Conservation (phyloP, 37 sponge, comb jelly and placozoan species). For the Haliclona indistincta region DNA sequence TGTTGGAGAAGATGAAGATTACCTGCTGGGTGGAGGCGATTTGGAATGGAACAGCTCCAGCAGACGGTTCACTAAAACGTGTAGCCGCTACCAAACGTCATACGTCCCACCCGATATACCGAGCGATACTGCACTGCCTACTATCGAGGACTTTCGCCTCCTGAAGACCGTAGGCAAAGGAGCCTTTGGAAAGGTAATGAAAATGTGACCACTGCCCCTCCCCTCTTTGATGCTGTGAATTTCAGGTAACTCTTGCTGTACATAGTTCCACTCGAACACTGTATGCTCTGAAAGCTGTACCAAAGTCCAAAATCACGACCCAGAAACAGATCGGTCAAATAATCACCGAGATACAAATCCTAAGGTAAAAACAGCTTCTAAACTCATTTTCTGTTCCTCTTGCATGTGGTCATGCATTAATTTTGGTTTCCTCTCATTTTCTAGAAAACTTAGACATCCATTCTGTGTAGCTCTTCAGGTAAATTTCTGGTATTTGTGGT, state of each 20-base stretch:
- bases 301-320: conserved; percentile 72
- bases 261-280: conserved; percentile 38
- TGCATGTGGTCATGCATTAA: background rate
- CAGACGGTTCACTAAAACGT: background rate
- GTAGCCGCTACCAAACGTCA: background rate
- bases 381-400: background rate
- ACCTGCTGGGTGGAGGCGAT: conserved; percentile 32
- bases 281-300: conserved; percentile 80
- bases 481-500: conserved; percentile 4
- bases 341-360: conserved; percentile 60
- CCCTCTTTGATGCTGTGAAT: background rate
- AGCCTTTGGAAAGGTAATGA: conserved; percentile 82
- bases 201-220: background rate
- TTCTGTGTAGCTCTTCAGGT: conserved; percentile 72
- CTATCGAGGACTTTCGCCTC: conserved; percentile 69
- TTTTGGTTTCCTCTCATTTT: background rate
- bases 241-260: conserved; percentile 57
- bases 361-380: conserved; percentile 61
- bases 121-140: conserved; percentile 22
- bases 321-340: conserved; percentile 73
- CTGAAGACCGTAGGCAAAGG: conserved; percentile 81
- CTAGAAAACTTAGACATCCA: conserved; percentile 59
- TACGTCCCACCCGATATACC: conserved; percentile 38
- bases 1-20: conserved; percentile 18
- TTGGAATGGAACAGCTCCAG: conserved; percentile 26